phyloP scores from a whole-genome alignment of 2,113 vertebrate species.

The Scomber japonicus region DNA sequence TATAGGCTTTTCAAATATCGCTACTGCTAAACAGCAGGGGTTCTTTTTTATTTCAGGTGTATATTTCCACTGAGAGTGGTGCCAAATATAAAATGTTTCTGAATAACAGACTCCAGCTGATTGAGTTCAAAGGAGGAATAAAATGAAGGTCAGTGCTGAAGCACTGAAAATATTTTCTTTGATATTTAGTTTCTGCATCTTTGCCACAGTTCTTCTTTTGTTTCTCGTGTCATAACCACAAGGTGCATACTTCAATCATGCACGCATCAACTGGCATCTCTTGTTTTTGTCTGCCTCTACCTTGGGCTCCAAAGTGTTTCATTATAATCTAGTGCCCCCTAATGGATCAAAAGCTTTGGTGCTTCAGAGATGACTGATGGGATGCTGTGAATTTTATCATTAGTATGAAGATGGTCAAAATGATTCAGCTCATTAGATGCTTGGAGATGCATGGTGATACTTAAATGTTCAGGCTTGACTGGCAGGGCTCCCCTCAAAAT shows the following conservation, averaged over 20 bases:
- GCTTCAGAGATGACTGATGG: conserved; percentile 4
- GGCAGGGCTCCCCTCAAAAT: conserved; percentile 22
- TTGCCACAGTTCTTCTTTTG: not conserved
- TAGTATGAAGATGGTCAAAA: conserved; percentile 15
- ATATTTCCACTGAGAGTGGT: conserved; percentile 30
- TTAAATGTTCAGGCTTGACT: conserved; percentile 24
- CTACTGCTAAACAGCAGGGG: conserved; percentile 40
- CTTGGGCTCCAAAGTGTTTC: conserved; percentile 12
- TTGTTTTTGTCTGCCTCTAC: not conserved
- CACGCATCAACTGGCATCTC: conserved; percentile 7
- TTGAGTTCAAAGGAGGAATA: conserved; percentile 32
- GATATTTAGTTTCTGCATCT: conserved; percentile 30
- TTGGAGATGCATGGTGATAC: conserved; percentile 18
- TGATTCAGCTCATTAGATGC: conserved; percentile 4
- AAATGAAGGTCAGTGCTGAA: conserved; percentile 39
- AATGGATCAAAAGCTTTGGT: conserved; percentile 47
- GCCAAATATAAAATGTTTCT: conserved; percentile 23
- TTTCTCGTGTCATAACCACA: conserved; percentile 19
- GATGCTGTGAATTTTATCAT: conserved; percentile 17
- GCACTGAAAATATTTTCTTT: conserved; percentile 28
- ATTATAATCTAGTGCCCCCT: conserved; percentile 80
- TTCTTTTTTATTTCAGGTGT: conserved; percentile 19
- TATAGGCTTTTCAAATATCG: conserved; percentile 41
- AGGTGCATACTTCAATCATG: conserved; percentile 1
- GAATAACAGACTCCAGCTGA: conserved; percentile 36